A percentile compares a stretch with the other conserved stretches of the same genome.
These are phyloP conservation scores for Macrophya alboannulata DNA, from an alignment of 2,888 invertebrate species.

Conservation along the genomic window DNA sequence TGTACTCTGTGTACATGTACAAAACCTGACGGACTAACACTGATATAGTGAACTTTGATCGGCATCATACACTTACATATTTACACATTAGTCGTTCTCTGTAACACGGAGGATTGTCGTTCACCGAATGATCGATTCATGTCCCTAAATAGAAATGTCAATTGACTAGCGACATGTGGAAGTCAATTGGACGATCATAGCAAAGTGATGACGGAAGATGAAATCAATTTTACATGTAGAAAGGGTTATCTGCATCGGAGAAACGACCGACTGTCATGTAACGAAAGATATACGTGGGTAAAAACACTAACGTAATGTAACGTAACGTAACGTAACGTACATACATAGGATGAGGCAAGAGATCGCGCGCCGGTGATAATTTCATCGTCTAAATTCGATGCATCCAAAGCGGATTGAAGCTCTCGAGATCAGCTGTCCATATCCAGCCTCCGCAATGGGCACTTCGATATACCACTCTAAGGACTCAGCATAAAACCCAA, in stretches of 20 bases:
- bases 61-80: not conserved
- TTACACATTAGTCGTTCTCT: not conserved
- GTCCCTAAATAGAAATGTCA: conserved; percentile 24
- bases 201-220: conserved; percentile 27
- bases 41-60: not conserved
- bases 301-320: not conserved
- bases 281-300: conserved; percentile 11
- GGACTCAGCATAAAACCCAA: not conserved
- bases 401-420: conserved; percentile 39
- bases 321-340: too few relatives aligned
- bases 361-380: conserved; percentile 48
- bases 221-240: conserved; percentile 11
- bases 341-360: conserved; percentile 4
- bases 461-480: conserved; percentile 7
- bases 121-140: conserved; percentile 1
- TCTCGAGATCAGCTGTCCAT: conserved; percentile 29
- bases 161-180: not conserved
- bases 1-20: not conserved
- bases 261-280: conserved; percentile 9
- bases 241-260: conserved; percentile 27
- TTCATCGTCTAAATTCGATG: conserved; percentile 33
- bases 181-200: conserved; percentile 25
- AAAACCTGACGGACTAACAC: too few relatives aligned
- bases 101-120: not conserved
- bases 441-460: conserved; percentile 33